Evolutionary conservation across 2,888 invertebrate species (phyloP), one percentile per base, ranked within the genome.

Genomic region (Leucophora obtusa): DNA sequence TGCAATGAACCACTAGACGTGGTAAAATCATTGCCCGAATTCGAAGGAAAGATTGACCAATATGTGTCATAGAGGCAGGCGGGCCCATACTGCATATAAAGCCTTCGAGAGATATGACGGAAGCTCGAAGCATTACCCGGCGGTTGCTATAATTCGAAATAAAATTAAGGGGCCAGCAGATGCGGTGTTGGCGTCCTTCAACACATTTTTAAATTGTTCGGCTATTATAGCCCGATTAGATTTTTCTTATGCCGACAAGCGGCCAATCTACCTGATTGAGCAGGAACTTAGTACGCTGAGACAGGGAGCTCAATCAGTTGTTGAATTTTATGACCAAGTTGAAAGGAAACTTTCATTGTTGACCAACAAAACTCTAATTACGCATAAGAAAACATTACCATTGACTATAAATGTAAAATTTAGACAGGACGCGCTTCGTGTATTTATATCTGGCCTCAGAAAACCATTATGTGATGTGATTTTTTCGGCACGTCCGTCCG

Each of bases 371-470:
- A n/a, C n/a, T n/a, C n/a, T n/a, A 18, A 66, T 74, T 59, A 35
- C 50, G 4, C 15, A 65, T 47, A 56, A 59, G 24, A 47, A 15
- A 9, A 28, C 53, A 33, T 9, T 51, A 24, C n/a, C 38, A 24
- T 4, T 21, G 21, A 2, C 43, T 9, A 24, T 60, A 28, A 60
- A 53, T 62, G 28, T 69, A 33, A 70, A n/a, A n/a, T n/a, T n/a
- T n/a, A n/a, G n/a, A n/a, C n/a, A n/a, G n/a, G n/a, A n/a, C n/a
- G n/a, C n/a, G n/a, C n/a, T n/a, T n/a, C n/a, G n/a, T n/a, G n/a
- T n/a, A n/a, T n/a, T n/a, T n/a, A n/a, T n/a, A n/a, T 76, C 38
- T 73, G 77, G 60, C 28, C 68, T 62, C 24, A 56, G 24, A 14
- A 56, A n/a, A 35, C 69, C 54, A 18, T 15, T 35, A 62, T 53